phyloP scores from a whole-genome alignment of 1,140 invertebrate species.

The Drosophila bocqueti region DNA sequence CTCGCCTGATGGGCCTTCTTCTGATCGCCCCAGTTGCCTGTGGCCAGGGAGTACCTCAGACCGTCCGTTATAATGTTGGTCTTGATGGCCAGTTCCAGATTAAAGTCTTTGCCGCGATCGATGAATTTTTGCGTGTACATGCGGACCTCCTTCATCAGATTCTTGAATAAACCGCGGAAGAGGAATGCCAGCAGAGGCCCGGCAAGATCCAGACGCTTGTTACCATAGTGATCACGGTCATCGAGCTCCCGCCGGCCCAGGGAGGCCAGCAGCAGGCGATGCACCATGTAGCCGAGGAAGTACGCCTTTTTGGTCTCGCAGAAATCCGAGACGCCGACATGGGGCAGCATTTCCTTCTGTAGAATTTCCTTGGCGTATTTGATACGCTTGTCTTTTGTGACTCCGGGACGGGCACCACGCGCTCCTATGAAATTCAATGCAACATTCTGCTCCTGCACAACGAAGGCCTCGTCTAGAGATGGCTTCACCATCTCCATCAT shows the following conservation, averaged over 20 bases:
- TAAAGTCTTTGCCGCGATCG: slow-evolving; percentile 99
- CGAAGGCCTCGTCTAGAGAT: slow-evolving; percentile 99
- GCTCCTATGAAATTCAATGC: slow-evolving; percentile 99
- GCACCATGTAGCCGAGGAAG: slow-evolving; percentile 99
- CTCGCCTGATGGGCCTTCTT: slow-evolving; percentile 99
- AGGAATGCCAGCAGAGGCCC: slow-evolving; percentile 98
- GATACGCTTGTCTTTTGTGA: slow-evolving; percentile 99
- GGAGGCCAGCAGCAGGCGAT: slow-evolving; percentile 96
- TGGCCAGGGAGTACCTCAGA: slow-evolving; percentile 98
- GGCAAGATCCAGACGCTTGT: slow-evolving; percentile 98
- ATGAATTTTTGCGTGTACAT: slow-evolving; percentile 99
- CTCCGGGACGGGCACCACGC: slow-evolving; percentile 97
- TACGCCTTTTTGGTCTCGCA: slow-evolving; percentile 99
- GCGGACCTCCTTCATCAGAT: slow-evolving; percentile 97
- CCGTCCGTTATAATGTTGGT: slow-evolving; percentile 99
- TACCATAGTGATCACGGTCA: slow-evolving; percentile 99
- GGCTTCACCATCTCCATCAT: slow-evolving; percentile 99
- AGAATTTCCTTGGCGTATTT: slow-evolving; percentile 99
- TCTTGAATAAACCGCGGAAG: slow-evolving; percentile 97
- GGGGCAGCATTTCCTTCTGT: slow-evolving; percentile 99
- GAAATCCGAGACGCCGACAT: slow-evolving; percentile 99
- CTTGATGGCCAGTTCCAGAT: slow-evolving; percentile 98
- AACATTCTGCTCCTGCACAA: slow-evolving; percentile 99
- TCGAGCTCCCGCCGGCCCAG: slow-evolving; percentile 98
- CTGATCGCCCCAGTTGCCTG: slow-evolving; percentile 99